phyloP scores from a whole-genome alignment of 1,140 invertebrate species.

The Lasioglossum albipes region DNA sequence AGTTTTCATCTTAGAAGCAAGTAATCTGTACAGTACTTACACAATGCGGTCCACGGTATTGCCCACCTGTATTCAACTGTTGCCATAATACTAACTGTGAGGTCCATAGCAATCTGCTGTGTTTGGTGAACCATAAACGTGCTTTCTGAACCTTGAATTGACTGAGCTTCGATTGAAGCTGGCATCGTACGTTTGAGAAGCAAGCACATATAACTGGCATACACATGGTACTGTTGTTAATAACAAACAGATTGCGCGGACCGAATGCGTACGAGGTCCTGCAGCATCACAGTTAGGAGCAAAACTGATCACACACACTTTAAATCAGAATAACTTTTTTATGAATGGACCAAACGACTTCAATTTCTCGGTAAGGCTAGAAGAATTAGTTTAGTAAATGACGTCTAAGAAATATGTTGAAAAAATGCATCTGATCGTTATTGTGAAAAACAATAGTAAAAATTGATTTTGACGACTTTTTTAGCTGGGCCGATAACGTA shows the following conservation, averaged over 20 bases:
- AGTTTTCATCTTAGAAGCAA: not conserved
- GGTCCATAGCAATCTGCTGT: not conserved
- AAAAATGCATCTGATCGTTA: too few relatives aligned
- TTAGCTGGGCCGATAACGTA: too few relatives aligned
- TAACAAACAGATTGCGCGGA: not conserved
- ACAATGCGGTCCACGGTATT: not conserved
- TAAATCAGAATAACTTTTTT: too few relatives aligned
- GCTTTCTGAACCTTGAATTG: conserved; percentile 7
- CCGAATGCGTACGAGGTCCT: too few relatives aligned
- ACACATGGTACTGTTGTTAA: not conserved
- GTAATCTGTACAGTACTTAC: not conserved
- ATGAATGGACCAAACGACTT: too few relatives aligned
- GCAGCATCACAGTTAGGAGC: too few relatives aligned
- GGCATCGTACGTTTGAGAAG: not conserved
- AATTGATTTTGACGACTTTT: too few relatives aligned
- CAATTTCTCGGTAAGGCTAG: too few relatives aligned
- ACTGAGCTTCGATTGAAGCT: conserved; percentile 6
- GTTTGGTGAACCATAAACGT: not conserved
- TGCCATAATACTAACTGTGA: not conserved
- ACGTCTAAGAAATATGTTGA: too few relatives aligned
- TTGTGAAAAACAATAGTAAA: too few relatives aligned
- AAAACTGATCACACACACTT: too few relatives aligned
- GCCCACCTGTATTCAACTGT: not conserved
- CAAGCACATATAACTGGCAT: not conserved
- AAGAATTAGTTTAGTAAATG: too few relatives aligned